Conservation (phyloP, 2,888 invertebrate species). For the Zygothrica quintamaculata region DNA sequence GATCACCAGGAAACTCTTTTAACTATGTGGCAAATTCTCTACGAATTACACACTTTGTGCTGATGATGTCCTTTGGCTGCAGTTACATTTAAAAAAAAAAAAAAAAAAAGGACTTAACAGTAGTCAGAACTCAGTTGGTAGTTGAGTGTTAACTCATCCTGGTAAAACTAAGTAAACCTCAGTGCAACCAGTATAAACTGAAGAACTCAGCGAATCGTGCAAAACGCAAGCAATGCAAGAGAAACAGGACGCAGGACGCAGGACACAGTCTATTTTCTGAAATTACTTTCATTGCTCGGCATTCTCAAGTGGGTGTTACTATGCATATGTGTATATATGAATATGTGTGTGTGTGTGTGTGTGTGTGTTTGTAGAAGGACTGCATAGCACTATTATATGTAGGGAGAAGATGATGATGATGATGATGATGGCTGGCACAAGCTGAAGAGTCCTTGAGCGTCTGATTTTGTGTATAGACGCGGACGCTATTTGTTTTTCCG, state of each 20-base stretch:
- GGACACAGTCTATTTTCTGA: slow-evolving; percentile 70
- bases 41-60: slow-evolving; percentile 5
- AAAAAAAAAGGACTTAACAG: slow-evolving; percentile 2
- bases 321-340: slow-evolving; percentile 19
- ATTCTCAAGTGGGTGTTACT: slow-evolving; percentile 54
- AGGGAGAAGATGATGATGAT: slow-evolving; percentile 12
- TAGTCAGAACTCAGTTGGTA: slow-evolving; percentile 18
- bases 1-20: too few relatives aligned
- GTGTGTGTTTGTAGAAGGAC: slow-evolving; percentile 16
- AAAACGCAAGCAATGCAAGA: slow-evolving; percentile 6
- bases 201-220: slow-evolving; percentile 4
- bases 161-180: background rate
- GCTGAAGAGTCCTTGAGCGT: slow-evolving; percentile 82
- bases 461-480: slow-evolving; percentile 81
- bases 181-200: background rate
- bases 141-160: background rate
- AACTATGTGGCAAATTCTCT: too few relatives aligned
- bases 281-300: slow-evolving; percentile 80
- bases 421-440: slow-evolving; percentile 42
- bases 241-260: slow-evolving; percentile 28
- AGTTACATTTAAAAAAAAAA: slow-evolving; percentile 3
- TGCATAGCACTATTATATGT: slow-evolving; percentile 16
- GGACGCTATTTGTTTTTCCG: slow-evolving; percentile 71
- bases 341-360: slow-evolving; percentile 22
- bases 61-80: slow-evolving; percentile 18